Evolutionary conservation across 1,140 invertebrate genomes (phyloP).

Genomic region (Dendrolimus kikuchii): DNA sequence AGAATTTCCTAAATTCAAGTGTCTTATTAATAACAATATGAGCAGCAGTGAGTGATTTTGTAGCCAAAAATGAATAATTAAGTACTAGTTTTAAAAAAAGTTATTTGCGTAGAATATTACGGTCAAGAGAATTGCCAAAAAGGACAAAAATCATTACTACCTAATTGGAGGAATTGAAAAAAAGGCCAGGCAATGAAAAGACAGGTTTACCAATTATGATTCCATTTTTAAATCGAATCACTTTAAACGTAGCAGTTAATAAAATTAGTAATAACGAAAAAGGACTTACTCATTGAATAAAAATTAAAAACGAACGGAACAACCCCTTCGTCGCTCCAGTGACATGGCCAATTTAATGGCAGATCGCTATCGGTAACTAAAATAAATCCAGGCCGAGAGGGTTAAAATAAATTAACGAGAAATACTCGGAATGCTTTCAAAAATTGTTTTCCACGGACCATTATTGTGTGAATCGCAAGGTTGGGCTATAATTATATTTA

Average conservation of each 20-base stretch:
- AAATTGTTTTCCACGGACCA: constrained; percentile 14
- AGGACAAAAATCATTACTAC: too few relatives aligned
- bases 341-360: constrained; percentile 31
- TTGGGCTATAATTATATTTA: constrained; percentile 18
- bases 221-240: neutral
- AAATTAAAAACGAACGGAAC: constrained; percentile 46
- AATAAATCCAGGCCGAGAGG: constrained; percentile 18
- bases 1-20: too few relatives aligned
- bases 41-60: too few relatives aligned
- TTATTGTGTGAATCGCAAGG: constrained; percentile 11
- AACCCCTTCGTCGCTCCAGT: constrained; percentile 30
- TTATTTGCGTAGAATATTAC: too few relatives aligned
- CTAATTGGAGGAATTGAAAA: too few relatives aligned
- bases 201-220: too few relatives aligned
- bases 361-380: constrained; percentile 19
- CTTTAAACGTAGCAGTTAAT: neutral
- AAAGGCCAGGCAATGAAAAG: too few relatives aligned
- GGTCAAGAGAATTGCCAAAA: too few relatives aligned
- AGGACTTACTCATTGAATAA: constrained; percentile 42
- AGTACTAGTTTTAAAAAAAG: too few relatives aligned
- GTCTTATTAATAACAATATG: too few relatives aligned
- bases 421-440: constrained; percentile 9
- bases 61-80: too few relatives aligned
- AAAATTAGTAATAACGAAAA: neutral
- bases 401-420: constrained; percentile 14